These are phyloP conservation scores for Chelon labrosus DNA, from an alignment of 2,797 vertebrate genomes.

Conservation along the genomic window DNA sequence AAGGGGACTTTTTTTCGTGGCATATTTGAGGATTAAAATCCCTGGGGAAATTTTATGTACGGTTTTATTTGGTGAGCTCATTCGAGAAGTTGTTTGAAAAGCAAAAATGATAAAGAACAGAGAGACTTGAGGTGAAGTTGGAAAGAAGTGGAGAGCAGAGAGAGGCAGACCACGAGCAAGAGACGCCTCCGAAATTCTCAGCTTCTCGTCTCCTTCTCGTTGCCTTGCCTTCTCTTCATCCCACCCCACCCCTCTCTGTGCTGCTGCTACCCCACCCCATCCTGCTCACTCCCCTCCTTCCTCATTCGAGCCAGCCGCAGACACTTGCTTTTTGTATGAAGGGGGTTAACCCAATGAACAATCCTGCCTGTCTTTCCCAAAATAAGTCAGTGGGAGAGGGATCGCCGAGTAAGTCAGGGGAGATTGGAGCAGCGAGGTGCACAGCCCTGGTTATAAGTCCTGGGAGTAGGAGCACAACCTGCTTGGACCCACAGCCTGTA, in stretches of 20 bases:
- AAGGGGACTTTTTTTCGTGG: neutral
- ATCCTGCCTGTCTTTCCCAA: conserved; percentile 83
- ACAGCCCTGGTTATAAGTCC: conserved; percentile 85
- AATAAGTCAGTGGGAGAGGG: conserved; percentile 83
- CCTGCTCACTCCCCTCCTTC: conserved; percentile 80
- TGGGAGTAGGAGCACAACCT: conserved; percentile 76
- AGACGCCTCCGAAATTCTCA: conserved; percentile 59
- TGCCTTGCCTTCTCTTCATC: conserved; percentile 63
- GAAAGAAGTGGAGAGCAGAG: conserved; percentile 7
- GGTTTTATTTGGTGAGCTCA: conserved; percentile 24
- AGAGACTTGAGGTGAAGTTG: conserved; percentile 27
- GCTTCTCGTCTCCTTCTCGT: conserved; percentile 33
- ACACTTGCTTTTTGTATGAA: conserved; percentile 84
- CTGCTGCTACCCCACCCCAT: conserved; percentile 79
- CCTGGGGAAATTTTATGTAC: conserved; percentile 18
- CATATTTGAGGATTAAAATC: conserved; percentile 24
- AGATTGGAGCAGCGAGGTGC: conserved; percentile 84
- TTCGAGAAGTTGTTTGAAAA: conserved; percentile 36
- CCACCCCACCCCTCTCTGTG: conserved; percentile 73
- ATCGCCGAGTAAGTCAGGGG: conserved; percentile 75
- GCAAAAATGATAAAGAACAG: conserved; percentile 15
- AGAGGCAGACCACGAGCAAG: conserved; percentile 50
- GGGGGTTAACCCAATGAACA: conserved; percentile 83
- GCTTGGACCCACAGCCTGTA: conserved; percentile 76
- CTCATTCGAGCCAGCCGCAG: conserved; percentile 72